Base-by-base conservation (phyloP, 2,797 vertebrate species). In the Macropus fuliginosus region DNA sequence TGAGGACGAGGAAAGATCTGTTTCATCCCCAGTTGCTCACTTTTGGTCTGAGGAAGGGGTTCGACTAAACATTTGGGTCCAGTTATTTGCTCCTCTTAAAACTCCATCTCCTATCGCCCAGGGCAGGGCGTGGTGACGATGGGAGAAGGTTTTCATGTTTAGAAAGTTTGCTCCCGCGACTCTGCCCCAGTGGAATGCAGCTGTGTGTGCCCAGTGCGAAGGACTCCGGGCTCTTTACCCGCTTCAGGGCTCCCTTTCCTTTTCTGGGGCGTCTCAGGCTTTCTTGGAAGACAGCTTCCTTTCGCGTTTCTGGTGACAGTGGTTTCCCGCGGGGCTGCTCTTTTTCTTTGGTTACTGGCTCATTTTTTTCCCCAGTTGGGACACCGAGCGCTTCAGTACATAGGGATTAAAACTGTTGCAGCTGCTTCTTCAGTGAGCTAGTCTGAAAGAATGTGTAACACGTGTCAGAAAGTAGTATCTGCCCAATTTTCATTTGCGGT, bases 371-470 rank as follows among this genome's bases (percentile, higher is more conserved):
- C 31, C 31, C 31, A 27, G 54, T n/a, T 18, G 90, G 54, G 90
- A 27, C 13, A 34, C 28, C 12, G 28, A 91, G 91, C 28, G 57
- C 90, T 52, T 24, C 52, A 18, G 3, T 10, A 34, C 40, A 12
- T 40, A 24, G 74, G 50, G 40, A 87, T 46, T 87, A 4, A 87
- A 87, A 87, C 74, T 87, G n/a, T 81, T 87, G 74, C 74, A 87
- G 74, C 74, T 87, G 74, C 74, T 40, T 87, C 40, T 87, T 87
- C 40, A 4, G 16, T 87, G 74, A 87, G 74, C 74, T 28, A 87
- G 74, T 87, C 74, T 27, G 74, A 87, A 50, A 87, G 74, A 87
- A 87, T 87, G 74, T 87, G 74, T 50, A 87, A 87, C 74, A 87
- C 74, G 74, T 50, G 74, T 87, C 74, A 87, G 40, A 87, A 27